Conservation (phyloP, 2,113 vertebrate species). For the Psittacula cyanocephala region DNA sequence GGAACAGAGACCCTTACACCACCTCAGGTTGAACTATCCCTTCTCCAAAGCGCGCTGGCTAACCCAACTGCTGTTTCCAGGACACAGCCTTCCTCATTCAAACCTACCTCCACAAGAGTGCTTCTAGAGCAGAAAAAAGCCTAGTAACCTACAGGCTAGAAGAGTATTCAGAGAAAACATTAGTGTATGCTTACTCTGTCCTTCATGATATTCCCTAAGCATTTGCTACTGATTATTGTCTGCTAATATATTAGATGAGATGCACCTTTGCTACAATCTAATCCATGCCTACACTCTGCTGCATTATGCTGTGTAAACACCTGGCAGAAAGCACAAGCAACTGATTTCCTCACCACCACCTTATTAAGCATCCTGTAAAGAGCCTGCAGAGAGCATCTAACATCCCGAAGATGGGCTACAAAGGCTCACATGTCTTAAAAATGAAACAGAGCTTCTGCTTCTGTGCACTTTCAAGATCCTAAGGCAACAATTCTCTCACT, state of each 20-base stretch:
- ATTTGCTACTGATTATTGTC: not conserved
- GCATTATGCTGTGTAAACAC: not conserved
- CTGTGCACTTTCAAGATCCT: fast-evolving
- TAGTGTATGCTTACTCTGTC: not conserved
- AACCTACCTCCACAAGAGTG: not conserved
- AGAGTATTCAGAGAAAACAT: not conserved
- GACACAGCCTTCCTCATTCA: not conserved
- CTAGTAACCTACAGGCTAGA: not conserved
- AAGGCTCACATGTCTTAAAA: conserved; percentile 1
- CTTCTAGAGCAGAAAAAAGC: not conserved
- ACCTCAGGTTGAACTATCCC: not conserved
- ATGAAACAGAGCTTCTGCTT: not conserved
- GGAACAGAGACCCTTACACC: not conserved
- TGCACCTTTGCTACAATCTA: not conserved
- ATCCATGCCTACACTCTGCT: not conserved
- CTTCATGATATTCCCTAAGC: not conserved
- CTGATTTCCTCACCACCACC: not conserved
- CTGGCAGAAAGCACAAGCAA: not conserved
- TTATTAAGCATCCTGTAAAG: not conserved
- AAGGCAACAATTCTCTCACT: not conserved
- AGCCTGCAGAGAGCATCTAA: not conserved
- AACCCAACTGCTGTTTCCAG: not conserved
- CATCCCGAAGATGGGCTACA: not conserved
- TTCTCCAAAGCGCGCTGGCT: fast-evolving
- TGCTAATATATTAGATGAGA: not conserved